Evolutionary conservation across 2,888 invertebrate genomes (phyloP).

Genomic region (Apamea anceps): DNA sequence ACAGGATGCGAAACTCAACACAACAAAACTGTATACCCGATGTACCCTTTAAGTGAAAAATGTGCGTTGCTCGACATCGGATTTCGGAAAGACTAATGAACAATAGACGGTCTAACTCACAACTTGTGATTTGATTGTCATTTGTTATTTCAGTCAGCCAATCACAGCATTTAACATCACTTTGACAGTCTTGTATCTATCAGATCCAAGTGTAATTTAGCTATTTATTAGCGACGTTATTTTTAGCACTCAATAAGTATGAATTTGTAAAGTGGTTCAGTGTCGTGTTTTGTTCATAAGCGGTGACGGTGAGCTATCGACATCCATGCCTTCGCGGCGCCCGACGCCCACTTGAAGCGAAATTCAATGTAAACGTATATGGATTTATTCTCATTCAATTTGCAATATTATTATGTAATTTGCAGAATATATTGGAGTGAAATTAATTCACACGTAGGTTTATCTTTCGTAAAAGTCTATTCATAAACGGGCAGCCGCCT

Average conservation of each 20-base stretch:
- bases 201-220: conserved; percentile 22
- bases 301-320: conserved; percentile 49
- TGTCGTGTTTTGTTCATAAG: conserved; percentile 61
- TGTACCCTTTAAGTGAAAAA: background rate
- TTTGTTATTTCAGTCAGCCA: conserved; percentile 28
- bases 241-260: conserved; percentile 42
- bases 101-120: background rate
- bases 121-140: conserved; percentile 13
- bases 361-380: conserved; percentile 55
- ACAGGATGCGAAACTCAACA: conserved; percentile 13
- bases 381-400: conserved; percentile 62
- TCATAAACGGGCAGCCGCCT: background rate
- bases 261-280: conserved; percentile 54
- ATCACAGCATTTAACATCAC: conserved; percentile 20
- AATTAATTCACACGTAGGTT: conserved; percentile 36
- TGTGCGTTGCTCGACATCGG: conserved; percentile 8
- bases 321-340: conserved; percentile 44
- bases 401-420: conserved; percentile 53
- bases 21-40: background rate
- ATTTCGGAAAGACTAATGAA: conserved; percentile 11
- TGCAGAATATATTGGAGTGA: conserved; percentile 45
- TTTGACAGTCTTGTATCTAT: conserved; percentile 25
- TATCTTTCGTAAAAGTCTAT: conserved; percentile 26
- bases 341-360: conserved; percentile 57
- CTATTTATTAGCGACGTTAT: conserved; percentile 30